These are phyloP conservation scores for Spermophilus dauricus DNA, from an alignment of 2,113 vertebrate species.

Conservation along the genomic window DNA sequence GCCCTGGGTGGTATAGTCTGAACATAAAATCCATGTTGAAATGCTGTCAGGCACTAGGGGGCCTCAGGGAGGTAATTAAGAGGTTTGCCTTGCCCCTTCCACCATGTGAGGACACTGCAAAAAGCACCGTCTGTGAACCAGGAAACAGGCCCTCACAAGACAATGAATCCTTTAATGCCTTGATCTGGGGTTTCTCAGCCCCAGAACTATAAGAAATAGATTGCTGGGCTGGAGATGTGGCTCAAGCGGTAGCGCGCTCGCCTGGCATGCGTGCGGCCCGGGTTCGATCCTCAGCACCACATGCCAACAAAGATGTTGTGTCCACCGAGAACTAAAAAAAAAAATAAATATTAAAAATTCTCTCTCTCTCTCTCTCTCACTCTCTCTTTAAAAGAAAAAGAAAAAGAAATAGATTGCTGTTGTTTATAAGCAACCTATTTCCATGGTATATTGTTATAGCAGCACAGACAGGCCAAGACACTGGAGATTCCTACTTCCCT, in stretches of 20 bases:
- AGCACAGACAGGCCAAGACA: background rate
- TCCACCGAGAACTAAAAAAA: no score
- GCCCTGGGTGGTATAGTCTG: background rate
- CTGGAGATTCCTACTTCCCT: background rate
- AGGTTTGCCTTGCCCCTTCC: background rate
- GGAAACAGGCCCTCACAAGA: background rate
- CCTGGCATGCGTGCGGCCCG: no score
- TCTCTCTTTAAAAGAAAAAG: no score
- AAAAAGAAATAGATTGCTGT: background rate
- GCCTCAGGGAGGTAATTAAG: background rate
- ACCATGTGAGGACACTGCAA: background rate
- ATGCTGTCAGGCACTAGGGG: background rate
- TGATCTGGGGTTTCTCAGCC: background rate
- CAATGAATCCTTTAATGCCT: background rate
- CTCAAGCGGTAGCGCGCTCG: no score
- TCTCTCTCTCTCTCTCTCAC: no score
- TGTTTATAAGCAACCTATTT: background rate
- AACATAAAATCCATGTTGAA: background rate
- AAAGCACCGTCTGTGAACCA: background rate
- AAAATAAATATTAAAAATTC: no score
- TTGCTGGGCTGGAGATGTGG: no score
- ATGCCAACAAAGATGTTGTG: no score
- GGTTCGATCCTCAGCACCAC: no score
- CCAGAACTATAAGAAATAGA: background rate
- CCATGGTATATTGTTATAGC: background rate